Evolutionary conservation across 1,140 invertebrate species (phyloP).

Genomic region (Colletes latitarsis): DNA sequence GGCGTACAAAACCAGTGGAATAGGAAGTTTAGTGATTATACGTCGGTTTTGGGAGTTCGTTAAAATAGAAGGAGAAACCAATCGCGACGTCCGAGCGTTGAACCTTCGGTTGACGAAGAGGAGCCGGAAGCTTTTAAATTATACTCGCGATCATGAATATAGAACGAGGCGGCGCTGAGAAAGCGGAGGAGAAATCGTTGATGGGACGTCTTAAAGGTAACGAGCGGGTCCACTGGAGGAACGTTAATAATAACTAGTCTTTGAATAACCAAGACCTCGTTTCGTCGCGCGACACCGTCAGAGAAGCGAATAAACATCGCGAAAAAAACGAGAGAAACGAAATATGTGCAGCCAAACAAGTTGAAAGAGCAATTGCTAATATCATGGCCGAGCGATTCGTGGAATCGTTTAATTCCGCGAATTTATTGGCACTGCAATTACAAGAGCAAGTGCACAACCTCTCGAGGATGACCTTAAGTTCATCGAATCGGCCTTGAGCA

Average conservation of each 20-base stretch:
- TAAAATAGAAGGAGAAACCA: neutral
- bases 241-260: constrained; percentile 30
- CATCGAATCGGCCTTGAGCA: no score
- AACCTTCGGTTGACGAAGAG: neutral
- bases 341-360: neutral
- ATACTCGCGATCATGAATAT: constrained; percentile 32
- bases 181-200: constrained; percentile 51
- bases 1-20: no score
- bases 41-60: neutral
- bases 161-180: constrained; percentile 18
- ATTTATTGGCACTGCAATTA: no score
- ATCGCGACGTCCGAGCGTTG: neutral
- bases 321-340: neutral
- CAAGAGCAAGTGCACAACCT: no score
- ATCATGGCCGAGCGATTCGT: no score
- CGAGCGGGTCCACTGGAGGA: constrained; percentile 7
- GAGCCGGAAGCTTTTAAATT: constrained; percentile 41
- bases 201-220: constrained; percentile 35
- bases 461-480: no score
- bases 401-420: no score
- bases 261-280: constrained; percentile 18
- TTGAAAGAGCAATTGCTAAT: neutral
- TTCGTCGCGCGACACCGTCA: neutral
- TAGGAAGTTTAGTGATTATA: no score
- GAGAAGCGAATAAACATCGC: neutral